These are phyloP conservation scores for Poicephalus gulielmi DNA, from an alignment of 2,113 vertebrate genomes.

Conservation along the genomic window DNA sequence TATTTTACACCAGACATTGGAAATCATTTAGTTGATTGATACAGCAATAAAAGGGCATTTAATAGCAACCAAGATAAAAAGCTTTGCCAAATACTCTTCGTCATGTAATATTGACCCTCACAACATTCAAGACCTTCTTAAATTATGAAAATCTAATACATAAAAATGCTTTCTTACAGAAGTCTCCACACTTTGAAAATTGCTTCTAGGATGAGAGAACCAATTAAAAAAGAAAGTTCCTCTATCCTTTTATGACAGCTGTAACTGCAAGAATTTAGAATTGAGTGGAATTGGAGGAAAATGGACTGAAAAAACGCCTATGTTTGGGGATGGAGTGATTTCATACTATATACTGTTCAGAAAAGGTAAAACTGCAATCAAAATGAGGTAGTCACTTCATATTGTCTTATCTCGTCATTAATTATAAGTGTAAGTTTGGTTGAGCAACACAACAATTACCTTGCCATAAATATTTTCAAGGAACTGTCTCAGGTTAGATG, in stretches of 20 bases:
- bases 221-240: background rate
- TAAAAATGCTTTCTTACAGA: constrained; percentile 40
- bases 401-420: background rate
- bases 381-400: background rate
- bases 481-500: background rate
- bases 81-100: constrained; percentile 50
- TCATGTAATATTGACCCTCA: constrained; percentile 48
- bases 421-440: background rate
- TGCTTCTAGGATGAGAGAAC: background rate
- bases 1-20: constrained; percentile 62
- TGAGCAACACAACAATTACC: background rate
- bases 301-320: background rate
- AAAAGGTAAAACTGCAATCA: background rate
- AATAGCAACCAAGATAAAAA: constrained; percentile 69
- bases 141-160: background rate
- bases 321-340: background rate
- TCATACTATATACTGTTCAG: background rate
- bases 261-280: background rate
- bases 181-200: background rate
- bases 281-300: background rate
- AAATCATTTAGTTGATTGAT: constrained; percentile 74
- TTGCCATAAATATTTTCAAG: background rate
- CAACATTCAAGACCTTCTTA: constrained; percentile 28
- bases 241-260: background rate
- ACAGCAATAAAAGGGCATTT: constrained; percentile 71